Evolutionary conservation across 2,113 vertebrate genomes (phyloP), one percentile per base, ranked within the genome.

Genomic region (Hippocampus zosterae): DNA sequence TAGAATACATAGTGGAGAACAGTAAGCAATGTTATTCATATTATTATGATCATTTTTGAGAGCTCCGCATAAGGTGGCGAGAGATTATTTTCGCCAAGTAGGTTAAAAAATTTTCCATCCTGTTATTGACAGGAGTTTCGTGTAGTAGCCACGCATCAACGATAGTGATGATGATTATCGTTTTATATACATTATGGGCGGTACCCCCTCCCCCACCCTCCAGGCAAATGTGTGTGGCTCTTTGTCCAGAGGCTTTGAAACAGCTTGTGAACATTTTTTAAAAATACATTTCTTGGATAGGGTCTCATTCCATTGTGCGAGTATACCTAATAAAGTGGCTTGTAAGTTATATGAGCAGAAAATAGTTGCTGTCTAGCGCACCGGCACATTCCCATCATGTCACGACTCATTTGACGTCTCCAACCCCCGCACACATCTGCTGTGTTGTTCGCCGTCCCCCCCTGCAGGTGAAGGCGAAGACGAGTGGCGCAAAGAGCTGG

Each of bases 1-100:
- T 97, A 95, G 94, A 98, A 91, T 97, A 97, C 93, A 90, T 89
- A 91, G 89, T 93, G 90, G 87, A 92, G 87, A 91, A 94, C 94
- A 98, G 95, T 98, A 97, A 98, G 96, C 92, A 88, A 95, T 94
- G 92, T 92, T 85, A 76, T 73, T 89, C 16, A 50, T 18, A 87
- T 90, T 65, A 23, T 46, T 9, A 25, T 18, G 11, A 37, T 29
- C 29, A 40, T n/a, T 74, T 66, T 48, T 75, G 68, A 61, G 73
- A 83, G 41, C 72, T 80, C 52, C 73, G 72, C 67, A 25, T 63
- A 23, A 78, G 80, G 83, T 86, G 77, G 64, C 56, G 81, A 84
- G 84, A 86, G 85, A 89, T 57, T 5, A 15, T 64, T 64, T 64
- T 23, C 2, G 21, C 23, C 11, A 63, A 40, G 12, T 27, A 76